phyloP scores from a whole-genome alignment of 1,140 invertebrate species.

The Penaeus chinensis region DNA sequence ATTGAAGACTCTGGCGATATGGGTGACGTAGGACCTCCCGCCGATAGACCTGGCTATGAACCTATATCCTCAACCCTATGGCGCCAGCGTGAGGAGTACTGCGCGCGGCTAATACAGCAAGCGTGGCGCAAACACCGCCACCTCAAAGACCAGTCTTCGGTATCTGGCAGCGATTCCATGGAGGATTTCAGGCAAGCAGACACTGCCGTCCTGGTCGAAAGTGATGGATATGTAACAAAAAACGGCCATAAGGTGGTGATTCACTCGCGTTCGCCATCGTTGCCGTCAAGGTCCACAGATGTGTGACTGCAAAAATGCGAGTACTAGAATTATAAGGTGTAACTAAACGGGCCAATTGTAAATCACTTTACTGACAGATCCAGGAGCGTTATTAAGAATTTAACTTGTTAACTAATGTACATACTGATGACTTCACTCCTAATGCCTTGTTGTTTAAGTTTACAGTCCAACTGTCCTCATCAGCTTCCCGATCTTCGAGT shows the following conservation, averaged over 20 bases:
- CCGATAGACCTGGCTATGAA: slow-evolving; percentile 89
- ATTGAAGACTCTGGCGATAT: slow-evolving; percentile 89
- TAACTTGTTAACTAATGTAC: slow-evolving; percentile 11
- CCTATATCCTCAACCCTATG: slow-evolving; percentile 93
- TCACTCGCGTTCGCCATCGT: slow-evolving; percentile 84
- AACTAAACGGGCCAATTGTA: slow-evolving; percentile 30
- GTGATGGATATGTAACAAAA: slow-evolving; percentile 83
- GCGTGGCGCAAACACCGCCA: slow-evolving; percentile 76
- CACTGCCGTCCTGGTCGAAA: slow-evolving; percentile 84
- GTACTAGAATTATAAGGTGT: slow-evolving; percentile 43
- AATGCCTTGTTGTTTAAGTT: slow-evolving; percentile 61
- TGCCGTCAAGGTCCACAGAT: slow-evolving; percentile 82
- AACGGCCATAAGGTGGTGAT: slow-evolving; percentile 90
- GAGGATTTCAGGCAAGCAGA: slow-evolving; percentile 70
- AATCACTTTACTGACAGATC: slow-evolving; percentile 16
- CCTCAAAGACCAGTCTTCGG: slow-evolving; percentile 64
- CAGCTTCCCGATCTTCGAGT: slow-evolving; percentile 40
- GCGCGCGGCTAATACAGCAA: slow-evolving; percentile 92
- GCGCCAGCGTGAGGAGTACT: slow-evolving; percentile 95
- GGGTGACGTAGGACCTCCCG: slow-evolving; percentile 78
- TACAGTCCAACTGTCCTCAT: slow-evolving; percentile 46
- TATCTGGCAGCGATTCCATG: slow-evolving; percentile 67
- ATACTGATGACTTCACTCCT: slow-evolving; percentile 45
- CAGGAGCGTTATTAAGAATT: slow-evolving; percentile 1
- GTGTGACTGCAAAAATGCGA: slow-evolving; percentile 76